phyloP scores from a whole-genome alignment of 2,888 invertebrate genomes.

The Melanostoma scalare region DNA sequence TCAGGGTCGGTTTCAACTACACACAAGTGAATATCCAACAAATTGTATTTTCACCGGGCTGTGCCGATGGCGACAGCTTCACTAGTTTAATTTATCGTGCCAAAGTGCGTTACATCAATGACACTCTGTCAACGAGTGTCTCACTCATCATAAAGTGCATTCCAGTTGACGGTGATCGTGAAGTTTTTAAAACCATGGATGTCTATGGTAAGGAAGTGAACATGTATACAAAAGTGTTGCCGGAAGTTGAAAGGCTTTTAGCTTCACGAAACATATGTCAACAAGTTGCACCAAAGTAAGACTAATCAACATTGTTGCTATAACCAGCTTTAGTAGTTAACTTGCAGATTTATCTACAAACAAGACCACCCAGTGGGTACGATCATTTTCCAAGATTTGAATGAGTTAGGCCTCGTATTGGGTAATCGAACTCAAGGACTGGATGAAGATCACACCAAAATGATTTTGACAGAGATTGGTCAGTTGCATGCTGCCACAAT shows the following conservation, averaged over 20 bases:
- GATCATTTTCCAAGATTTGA: constrained; percentile 77
- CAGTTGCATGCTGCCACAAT: constrained; percentile 83
- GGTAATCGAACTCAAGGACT: constrained; percentile 82
- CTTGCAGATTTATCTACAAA: constrained; percentile 49
- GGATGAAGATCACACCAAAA: constrained; percentile 82
- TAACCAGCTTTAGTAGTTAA: neutral
- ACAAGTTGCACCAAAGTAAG: constrained; percentile 64
- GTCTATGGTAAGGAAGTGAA: constrained; percentile 73
- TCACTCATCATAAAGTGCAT: constrained; percentile 70
- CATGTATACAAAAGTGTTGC: constrained; percentile 74
- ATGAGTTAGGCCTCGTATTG: constrained; percentile 77
- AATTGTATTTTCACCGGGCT: constrained; percentile 60
- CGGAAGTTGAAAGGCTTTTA: constrained; percentile 62
- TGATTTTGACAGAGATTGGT: constrained; percentile 82
- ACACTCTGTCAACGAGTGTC: neutral
- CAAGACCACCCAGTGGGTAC: constrained; percentile 57
- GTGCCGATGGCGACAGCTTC: constrained; percentile 67
- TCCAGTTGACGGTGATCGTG: constrained; percentile 45
- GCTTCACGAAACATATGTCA: constrained; percentile 26
- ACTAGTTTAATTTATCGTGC: constrained; percentile 65
- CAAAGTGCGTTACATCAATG: constrained; percentile 35
- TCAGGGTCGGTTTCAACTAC: constrained; percentile 58
- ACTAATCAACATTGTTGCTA: neutral
- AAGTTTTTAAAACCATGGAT: constrained; percentile 66
- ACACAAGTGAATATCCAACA: constrained; percentile 39